Percentiles rank a stretch among this genome's conserved stretches.
Evolutionary conservation across 1,140 invertebrate species (phyloP).

Genomic region (Papilio polyxenes): DNA sequence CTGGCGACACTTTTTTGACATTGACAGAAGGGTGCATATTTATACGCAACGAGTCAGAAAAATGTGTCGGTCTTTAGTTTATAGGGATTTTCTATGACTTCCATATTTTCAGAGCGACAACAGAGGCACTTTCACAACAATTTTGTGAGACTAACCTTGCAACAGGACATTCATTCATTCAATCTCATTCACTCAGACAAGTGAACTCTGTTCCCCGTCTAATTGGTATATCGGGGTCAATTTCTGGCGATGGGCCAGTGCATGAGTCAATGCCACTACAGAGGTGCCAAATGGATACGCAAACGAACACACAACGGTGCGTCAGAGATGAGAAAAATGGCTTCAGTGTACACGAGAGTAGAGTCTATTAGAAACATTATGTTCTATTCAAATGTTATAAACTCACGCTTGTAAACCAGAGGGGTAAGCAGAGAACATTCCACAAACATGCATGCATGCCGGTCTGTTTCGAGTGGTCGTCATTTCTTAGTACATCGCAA

Average conservation of each 20-base stretch:
- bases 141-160: neutral
- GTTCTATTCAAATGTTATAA: no score
- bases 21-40: no score
- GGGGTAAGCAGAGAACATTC: no score
- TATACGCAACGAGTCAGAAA: no score
- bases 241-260: conserved; percentile 1
- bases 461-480: no score
- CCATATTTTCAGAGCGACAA: neutral
- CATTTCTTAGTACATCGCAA: no score
- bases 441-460: no score
- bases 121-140: neutral
- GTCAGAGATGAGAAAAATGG: conserved; percentile 9
- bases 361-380: neutral
- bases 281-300: neutral
- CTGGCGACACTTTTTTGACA: no score
- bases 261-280: neutral
- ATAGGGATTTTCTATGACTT: no score
- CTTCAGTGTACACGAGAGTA: neutral
- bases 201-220: neutral
- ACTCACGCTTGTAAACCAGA: no score
- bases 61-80: no score
- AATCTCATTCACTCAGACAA: neutral
- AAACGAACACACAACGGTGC: neutral
- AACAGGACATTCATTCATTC: conserved; percentile 2
- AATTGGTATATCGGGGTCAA: conserved; percentile 25